Evolutionary conservation across 2,888 invertebrate species (phyloP), one percentile per base, ranked within the genome.

Genomic region (Unio delphinus): DNA sequence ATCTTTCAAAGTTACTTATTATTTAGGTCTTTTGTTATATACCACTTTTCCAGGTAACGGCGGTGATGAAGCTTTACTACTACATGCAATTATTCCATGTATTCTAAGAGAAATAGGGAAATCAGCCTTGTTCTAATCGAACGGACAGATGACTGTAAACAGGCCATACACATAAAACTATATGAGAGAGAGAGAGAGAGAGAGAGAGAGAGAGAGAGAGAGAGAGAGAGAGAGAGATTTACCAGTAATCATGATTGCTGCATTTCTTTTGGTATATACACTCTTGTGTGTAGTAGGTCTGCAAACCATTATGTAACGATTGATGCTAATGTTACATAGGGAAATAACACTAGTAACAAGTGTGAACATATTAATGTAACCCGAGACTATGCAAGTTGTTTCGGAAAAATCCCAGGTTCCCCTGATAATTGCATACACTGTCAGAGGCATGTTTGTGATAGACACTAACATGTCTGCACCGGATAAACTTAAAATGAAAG

Each of bases 281-380:
- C 72, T 71, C 54, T 77, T 75, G 73, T 81, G 86, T 34, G 70
- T 65, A 18, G 72, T 60, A 0, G 84, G 80, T 55, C 75, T 75
- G 66, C 87, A 87, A 11, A 88, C 85, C 75, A 84, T 85, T 61
- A 85, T 71, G 70, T 86, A 88, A 30, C 88, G 77, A 70, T 87
- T 89, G 20, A 88, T 79, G 69, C 87, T 86, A 57, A 89, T 87
- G 55, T 83, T 83, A 45, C 86, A 87, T 54, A 89, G 78, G 6
- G 86, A 87, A 82, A 87, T 79, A 23, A 89, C 86, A 65, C 86
- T 86, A 26, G 83, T 83, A 6, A 86, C 78, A 55, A 89, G 81
- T 5, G 86, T 85, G 45, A 85, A 64, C 88, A 88, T 87, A 74
- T 85, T 87, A 26, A 81, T 71, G 67, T 82, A 86, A 0, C 87